These are phyloP conservation scores for Campoletis sonorensis DNA, from an alignment of 1,140 invertebrate genomes.

Conservation along the genomic window DNA sequence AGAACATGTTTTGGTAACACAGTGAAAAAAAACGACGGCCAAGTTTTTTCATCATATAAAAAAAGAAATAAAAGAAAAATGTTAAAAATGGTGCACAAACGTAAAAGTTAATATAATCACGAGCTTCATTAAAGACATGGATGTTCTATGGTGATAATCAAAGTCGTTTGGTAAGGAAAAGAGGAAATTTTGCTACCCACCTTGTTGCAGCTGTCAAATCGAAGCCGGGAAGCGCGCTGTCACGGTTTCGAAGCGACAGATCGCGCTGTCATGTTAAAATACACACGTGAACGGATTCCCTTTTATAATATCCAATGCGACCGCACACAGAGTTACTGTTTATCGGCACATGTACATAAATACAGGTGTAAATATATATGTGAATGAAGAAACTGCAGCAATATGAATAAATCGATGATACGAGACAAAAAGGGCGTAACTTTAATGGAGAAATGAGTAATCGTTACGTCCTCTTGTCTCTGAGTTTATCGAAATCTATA, in stretches of 20 bases:
- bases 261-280: slow-evolving; percentile 31
- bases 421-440: not conserved
- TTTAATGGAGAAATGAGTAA: too few species aligned
- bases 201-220: slow-evolving; percentile 42
- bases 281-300: slow-evolving; percentile 5
- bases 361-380: not conserved
- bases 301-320: slow-evolving; percentile 9
- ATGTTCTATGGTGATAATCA: not conserved
- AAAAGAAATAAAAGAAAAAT: too few species aligned
- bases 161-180: not conserved
- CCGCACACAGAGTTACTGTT: slow-evolving; percentile 26
- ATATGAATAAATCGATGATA: not conserved
- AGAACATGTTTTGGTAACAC: too few species aligned
- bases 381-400: not conserved
- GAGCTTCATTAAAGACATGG: not conserved
- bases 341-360: not conserved
- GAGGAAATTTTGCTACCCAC: slow-evolving; percentile 33
- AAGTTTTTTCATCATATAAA: too few species aligned
- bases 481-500: not conserved
- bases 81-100: not conserved
- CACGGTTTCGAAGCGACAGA: slow-evolving; percentile 37
- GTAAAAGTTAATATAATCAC: not conserved
- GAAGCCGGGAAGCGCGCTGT: slow-evolving; percentile 44
- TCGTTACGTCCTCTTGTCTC: not conserved
- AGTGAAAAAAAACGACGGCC: too few species aligned